phyloP scores from a whole-genome alignment of 2,888 invertebrate species.

The Autographa gamma region DNA sequence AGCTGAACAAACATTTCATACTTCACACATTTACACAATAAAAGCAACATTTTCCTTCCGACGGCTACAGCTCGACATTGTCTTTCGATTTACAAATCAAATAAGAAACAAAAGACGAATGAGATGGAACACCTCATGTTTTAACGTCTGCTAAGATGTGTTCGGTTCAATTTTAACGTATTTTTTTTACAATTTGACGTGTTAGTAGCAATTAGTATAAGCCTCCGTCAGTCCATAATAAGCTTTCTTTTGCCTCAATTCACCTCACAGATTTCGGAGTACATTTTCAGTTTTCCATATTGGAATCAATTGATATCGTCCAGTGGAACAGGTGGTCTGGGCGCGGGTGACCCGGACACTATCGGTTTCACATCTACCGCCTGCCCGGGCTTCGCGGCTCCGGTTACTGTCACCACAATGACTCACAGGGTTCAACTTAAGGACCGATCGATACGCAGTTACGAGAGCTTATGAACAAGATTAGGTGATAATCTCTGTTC shows the following conservation, averaged over 20 bases:
- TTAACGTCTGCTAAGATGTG: not conserved
- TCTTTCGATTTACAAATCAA: not conserved
- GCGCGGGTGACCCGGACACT: constrained; percentile 61
- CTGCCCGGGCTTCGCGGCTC: constrained; percentile 65
- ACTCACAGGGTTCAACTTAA: constrained; percentile 59
- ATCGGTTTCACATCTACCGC: constrained; percentile 64
- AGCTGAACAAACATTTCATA: constrained; percentile 2
- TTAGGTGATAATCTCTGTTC: not conserved
- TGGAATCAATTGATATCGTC: constrained; percentile 20
- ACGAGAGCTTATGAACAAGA: not conserved
- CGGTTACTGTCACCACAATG: constrained; percentile 63
- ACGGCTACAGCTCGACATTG: not conserved
- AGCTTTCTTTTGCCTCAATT: too few species aligned
- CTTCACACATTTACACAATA: not conserved
- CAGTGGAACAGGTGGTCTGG: constrained; percentile 55
- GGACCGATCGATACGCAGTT: constrained; percentile 10
- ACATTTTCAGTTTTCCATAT: constrained; percentile 6
- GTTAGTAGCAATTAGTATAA: too few species aligned
- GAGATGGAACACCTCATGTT: not conserved
- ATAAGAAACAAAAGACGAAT: not conserved
- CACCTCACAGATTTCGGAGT: not conserved
- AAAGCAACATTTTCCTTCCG: not conserved
- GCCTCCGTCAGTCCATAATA: too few species aligned
- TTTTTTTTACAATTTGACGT: too few species aligned
- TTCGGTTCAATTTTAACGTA: too few species aligned